phyloP scores from a whole-genome alignment of 2,797 vertebrate species.

The Ispidina picta region DNA sequence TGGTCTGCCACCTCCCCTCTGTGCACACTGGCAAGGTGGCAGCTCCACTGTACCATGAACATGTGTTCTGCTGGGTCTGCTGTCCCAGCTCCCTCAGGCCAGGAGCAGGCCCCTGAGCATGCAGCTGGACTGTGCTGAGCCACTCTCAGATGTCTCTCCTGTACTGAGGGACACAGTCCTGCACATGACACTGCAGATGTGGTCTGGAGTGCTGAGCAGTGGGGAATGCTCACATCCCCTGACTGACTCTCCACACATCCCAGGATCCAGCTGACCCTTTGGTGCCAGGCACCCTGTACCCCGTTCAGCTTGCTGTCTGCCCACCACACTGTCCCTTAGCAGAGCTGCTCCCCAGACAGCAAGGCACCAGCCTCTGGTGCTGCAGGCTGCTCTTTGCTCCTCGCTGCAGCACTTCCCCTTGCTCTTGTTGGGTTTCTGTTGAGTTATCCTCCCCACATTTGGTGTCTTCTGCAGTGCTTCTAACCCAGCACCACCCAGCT shows the following conservation, averaged over 20 bases:
- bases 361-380: not conserved
- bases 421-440: not conserved
- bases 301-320: not conserved
- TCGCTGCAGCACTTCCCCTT: not conserved
- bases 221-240: not conserved
- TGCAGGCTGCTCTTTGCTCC: not conserved
- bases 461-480: not conserved
- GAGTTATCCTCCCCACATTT: not conserved
- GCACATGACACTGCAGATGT: not conserved
- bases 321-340: fast-evolving
- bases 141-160: not conserved
- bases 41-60: not conserved
- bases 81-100: not conserved
- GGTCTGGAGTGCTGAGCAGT: not conserved
- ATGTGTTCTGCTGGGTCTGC: not conserved
- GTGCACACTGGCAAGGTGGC: not conserved
- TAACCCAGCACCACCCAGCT: not conserved
- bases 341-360: not conserved
- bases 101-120: not conserved
- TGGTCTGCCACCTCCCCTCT: not conserved
- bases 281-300: not conserved
- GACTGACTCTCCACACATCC: not conserved
- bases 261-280: not conserved
- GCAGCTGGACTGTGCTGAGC: not conserved
- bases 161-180: not conserved